Evolutionary conservation across 2,888 invertebrate genomes (phyloP).

Genomic region (Silvanus unidentatus): DNA sequence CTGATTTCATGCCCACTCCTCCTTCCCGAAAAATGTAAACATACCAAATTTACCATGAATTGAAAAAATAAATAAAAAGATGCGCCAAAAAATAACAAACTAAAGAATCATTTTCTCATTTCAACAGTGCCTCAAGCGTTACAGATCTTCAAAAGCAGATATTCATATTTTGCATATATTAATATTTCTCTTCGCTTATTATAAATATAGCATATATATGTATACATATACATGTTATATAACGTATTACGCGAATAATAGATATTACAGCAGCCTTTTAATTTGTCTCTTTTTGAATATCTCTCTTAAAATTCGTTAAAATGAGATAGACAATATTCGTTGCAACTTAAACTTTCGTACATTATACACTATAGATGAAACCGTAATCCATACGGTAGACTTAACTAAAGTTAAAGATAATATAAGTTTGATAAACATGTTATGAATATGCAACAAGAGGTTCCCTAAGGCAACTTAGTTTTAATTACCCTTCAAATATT

Average conservation of each 20-base stretch:
- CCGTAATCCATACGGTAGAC: conserved; percentile 33
- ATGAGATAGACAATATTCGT: background rate
- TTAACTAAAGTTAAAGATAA: conserved; percentile 44
- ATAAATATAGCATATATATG: background rate
- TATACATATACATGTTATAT: too few relatives aligned
- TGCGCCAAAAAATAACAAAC: conserved; percentile 14
- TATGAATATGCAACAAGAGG: conserved; percentile 42
- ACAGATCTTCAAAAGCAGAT: conserved; percentile 28
- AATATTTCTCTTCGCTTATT: conserved; percentile 19
- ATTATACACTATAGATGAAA: conserved; percentile 19
- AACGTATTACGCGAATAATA: conserved; percentile 1
- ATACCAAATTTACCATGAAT: too few relatives aligned
- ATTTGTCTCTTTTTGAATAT: conserved; percentile 1
- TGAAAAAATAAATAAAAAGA: too few relatives aligned
- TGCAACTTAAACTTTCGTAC: conserved; percentile 15
- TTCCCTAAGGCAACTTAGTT: conserved; percentile 28
- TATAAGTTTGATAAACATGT: conserved; percentile 45
- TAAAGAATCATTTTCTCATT: conserved; percentile 30
- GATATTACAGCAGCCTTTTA: conserved; percentile 3
- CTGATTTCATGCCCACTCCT: too few relatives aligned
- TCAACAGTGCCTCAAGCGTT: conserved; percentile 21
- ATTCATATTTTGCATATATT: conserved; percentile 33
- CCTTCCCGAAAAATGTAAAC: too few relatives aligned
- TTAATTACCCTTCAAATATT: conserved; percentile 37
- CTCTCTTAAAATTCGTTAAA: background rate